phyloP scores from a whole-genome alignment of 2,113 vertebrate species.

The Tachycineta bicolor region DNA sequence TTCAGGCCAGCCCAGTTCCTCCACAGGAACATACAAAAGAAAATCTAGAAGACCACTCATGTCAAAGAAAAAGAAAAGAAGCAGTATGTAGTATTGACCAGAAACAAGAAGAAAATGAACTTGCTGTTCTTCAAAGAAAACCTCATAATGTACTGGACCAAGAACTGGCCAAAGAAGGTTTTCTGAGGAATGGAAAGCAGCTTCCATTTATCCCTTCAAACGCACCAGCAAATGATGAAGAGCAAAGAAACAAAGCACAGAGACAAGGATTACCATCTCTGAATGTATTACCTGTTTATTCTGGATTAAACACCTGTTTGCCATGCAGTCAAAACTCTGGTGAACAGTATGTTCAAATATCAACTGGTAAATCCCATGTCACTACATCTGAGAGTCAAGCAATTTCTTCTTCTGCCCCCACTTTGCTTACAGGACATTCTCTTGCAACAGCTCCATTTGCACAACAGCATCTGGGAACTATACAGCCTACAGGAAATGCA shows the following conservation, averaged over 20 bases:
- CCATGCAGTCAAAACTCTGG: conserved; percentile 40
- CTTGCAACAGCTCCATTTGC: conserved; percentile 70
- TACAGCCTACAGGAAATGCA: conserved; percentile 26
- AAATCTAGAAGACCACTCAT: not conserved
- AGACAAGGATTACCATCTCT: not conserved
- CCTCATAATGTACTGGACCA: conserved; percentile 6
- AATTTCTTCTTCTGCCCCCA: conserved; percentile 63
- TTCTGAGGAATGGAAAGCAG: not conserved
- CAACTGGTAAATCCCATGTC: conserved; percentile 63
- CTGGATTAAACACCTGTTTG: conserved; percentile 52
- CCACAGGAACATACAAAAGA: conserved; percentile 56
- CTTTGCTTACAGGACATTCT: conserved; percentile 66
- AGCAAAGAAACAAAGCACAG: not conserved
- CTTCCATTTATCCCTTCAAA: not conserved
- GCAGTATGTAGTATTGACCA: not conserved
- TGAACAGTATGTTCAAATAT: conserved; percentile 57
- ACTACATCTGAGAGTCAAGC: conserved; percentile 38
- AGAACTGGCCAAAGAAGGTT: not conserved
- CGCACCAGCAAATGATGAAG: not conserved
- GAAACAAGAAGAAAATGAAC: conserved; percentile 34
- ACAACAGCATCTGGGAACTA: conserved; percentile 76
- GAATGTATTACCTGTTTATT: not conserved
- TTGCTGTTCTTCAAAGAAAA: conserved; percentile 54
- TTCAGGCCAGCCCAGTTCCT: conserved; percentile 85
- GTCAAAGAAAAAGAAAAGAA: conserved; percentile 15